Evolutionary conservation across 2,113 vertebrate species (phyloP).

Genomic region (Nymphicus hollandicus): DNA sequence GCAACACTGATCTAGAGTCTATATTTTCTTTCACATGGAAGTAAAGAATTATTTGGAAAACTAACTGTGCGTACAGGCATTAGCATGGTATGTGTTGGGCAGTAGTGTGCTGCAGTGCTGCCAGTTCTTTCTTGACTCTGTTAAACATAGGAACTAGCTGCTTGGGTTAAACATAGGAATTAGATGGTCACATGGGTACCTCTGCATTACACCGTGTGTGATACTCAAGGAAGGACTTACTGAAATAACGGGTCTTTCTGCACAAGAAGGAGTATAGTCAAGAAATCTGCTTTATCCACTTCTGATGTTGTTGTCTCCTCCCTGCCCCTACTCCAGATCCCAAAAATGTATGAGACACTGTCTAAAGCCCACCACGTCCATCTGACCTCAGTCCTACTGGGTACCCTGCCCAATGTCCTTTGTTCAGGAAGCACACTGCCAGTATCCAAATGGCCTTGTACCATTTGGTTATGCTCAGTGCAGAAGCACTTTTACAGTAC

Average conservation of each 20-base stretch:
- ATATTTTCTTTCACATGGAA: not conserved
- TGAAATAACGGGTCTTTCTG: not conserved
- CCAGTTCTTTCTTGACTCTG: not conserved
- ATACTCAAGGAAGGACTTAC: not conserved
- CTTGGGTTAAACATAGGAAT: not conserved
- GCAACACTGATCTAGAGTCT: not conserved
- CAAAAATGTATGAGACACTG: not conserved
- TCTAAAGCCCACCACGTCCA: not conserved
- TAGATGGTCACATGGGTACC: not conserved
- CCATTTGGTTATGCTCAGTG: not conserved
- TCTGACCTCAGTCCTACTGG: not conserved
- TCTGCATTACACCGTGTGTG: not conserved
- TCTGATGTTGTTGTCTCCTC: not conserved
- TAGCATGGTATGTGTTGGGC: not conserved
- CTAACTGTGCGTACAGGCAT: rapidly evolving
- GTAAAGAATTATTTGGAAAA: not conserved
- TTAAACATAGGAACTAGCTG: not conserved
- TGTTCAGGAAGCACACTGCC: not conserved
- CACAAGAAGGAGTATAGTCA: not conserved
- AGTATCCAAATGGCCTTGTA: not conserved
- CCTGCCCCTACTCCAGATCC: not conserved
- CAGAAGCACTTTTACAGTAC: not conserved
- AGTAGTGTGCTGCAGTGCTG: not conserved
- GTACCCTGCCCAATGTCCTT: not conserved
- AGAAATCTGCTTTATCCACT: not conserved